Conservation (phyloP, 2,113 vertebrate species). For the Nasalis larvatus region DNA sequence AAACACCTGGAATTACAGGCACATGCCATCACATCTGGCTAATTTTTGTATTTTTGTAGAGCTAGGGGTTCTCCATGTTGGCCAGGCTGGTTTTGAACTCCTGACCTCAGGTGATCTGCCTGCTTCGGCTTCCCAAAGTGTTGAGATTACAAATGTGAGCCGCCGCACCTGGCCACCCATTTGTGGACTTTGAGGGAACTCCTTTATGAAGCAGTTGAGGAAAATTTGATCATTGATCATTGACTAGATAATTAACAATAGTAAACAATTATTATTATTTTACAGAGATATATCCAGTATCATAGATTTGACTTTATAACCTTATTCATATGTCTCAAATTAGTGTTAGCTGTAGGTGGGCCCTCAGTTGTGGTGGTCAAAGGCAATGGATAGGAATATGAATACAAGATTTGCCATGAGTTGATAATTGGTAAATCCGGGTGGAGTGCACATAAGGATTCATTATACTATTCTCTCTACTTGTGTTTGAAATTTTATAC, state of each 20-base stretch:
- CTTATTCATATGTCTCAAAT: neutral
- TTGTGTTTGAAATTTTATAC: neutral
- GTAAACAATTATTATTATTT: neutral
- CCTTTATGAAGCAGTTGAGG: neutral
- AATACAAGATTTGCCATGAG: neutral
- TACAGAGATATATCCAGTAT: neutral
- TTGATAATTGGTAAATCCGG: neutral
- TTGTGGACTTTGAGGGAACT: neutral
- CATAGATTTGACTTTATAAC: neutral
- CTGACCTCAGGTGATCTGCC: neutral
- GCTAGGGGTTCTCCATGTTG: neutral
- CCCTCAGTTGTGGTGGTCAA: neutral
- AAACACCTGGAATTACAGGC: neutral
- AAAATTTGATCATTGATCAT: neutral
- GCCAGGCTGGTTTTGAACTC: neutral
- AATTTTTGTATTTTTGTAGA: neutral
- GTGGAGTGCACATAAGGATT: neutral
- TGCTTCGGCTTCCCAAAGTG: neutral
- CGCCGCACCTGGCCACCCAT: accelerated
- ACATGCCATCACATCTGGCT: accelerated
- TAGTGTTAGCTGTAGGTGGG: neutral
- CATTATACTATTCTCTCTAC: neutral
- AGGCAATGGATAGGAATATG: neutral
- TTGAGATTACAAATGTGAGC: neutral
- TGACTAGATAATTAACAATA: neutral